Percentiles rank a stretch among this genome's conserved stretches.
phyloP scores from a whole-genome alignment of 2,888 invertebrate species.

The Hypercompe scribonia region DNA sequence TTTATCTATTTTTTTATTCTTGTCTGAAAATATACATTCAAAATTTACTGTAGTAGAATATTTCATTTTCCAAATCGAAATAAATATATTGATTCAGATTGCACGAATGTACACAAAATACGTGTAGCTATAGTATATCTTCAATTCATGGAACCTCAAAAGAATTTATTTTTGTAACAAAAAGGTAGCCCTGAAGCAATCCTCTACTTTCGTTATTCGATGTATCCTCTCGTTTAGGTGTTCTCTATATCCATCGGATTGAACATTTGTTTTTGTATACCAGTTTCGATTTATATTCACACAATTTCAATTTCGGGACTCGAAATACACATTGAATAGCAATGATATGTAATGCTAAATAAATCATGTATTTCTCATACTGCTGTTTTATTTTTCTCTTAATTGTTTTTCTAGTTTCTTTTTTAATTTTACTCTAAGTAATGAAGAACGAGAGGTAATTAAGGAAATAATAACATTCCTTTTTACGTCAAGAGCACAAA shows the following conservation, averaged over 20 bases:
- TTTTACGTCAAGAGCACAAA: neutral
- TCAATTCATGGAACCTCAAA: neutral
- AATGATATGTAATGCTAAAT: conserved; percentile 37
- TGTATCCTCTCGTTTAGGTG: conserved; percentile 36
- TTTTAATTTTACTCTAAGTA: neutral
- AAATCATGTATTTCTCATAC: conserved; percentile 28
- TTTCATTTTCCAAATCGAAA: neutral
- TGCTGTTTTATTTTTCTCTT: neutral
- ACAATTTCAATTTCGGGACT: conserved; percentile 52
- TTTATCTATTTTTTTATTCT: no score
- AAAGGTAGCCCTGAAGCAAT: conserved; percentile 1
- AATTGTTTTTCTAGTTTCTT: no score
- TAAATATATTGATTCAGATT: neutral
- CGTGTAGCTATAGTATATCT: neutral
- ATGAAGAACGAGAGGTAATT: neutral
- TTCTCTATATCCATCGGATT: conserved; percentile 41
- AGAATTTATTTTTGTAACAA: neutral
- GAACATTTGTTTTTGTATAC: conserved; percentile 48
- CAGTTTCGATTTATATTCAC: conserved; percentile 58
- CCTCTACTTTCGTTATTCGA: neutral
- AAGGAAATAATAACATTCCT: neutral
- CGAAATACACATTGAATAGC: conserved; percentile 49
- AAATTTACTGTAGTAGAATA: neutral
- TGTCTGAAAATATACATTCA: neutral
- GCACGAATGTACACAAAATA: neutral